These are phyloP conservation scores for Porites divaricata DNA, from an alignment of 92 coral and sea anemone species.

Conservation along the genomic window DNA sequence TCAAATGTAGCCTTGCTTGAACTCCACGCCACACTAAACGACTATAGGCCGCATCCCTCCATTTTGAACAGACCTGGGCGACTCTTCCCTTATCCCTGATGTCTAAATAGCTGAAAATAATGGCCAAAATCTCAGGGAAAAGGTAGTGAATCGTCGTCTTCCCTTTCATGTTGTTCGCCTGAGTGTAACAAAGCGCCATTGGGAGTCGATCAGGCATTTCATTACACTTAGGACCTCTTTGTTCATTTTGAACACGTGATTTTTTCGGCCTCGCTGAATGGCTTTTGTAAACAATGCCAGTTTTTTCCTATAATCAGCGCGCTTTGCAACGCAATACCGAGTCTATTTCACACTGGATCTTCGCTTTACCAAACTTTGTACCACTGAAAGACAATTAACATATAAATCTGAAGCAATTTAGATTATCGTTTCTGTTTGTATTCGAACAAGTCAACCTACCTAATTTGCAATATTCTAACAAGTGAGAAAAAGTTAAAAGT, in stretches of 20 bases:
- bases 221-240: slow-evolving; percentile 85
- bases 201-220: slow-evolving; percentile 84
- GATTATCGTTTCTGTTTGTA: not conserved
- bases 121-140: slow-evolving; percentile 98
- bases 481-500: not conserved
- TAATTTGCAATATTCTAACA: not conserved
- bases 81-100: slow-evolving; percentile 98
- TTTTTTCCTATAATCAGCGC: not conserved
- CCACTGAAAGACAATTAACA: not conserved
- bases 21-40: slow-evolving; percentile 97
- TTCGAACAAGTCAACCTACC: not conserved
- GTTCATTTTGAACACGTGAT: slow-evolving; percentile 68
- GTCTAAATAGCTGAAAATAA: slow-evolving; percentile 95
- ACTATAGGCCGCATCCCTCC: slow-evolving; percentile 97
- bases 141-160: slow-evolving; percentile 87
- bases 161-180: slow-evolving; percentile 79
- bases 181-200: slow-evolving; percentile 81
- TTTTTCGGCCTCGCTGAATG: slow-evolving; percentile 29
- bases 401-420: not conserved
- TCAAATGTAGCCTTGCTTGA: slow-evolving; percentile 97
- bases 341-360: not conserved
- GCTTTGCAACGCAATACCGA: not conserved
- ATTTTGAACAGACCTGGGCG: slow-evolving; percentile 92
- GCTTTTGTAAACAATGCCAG: slow-evolving; percentile 52
- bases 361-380: slow-evolving; percentile 9